Conservation (phyloP, 1,140 invertebrate species). For the Samia ricini region DNA sequence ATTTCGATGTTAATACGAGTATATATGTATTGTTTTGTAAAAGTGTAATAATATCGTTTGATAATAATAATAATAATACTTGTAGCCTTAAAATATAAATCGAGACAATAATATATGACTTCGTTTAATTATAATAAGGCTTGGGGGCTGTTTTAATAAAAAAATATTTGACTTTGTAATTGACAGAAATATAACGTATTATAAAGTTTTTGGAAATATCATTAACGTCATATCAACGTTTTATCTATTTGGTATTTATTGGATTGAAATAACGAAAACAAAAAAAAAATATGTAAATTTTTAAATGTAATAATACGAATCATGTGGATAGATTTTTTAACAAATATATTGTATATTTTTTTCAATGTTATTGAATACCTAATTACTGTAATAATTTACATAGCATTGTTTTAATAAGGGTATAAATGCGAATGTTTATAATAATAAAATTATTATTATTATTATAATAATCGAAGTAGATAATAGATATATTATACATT, state of each 20-base stretch:
- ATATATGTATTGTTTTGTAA: slow-evolving; percentile 61
- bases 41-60: background rate
- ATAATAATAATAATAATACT: background rate
- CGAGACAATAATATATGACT: slow-evolving; percentile 39
- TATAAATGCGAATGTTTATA: background rate
- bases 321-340: background rate
- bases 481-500: background rate
- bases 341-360: background rate
- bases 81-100: slow-evolving; percentile 50
- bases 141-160: slow-evolving; percentile 8
- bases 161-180: slow-evolving; percentile 3
- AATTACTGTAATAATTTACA: background rate
- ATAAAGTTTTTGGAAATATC: slow-evolving; percentile 27
- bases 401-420: background rate
- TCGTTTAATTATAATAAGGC: slow-evolving; percentile 14
- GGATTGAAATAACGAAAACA: background rate
- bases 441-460: background rate
- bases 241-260: background rate
- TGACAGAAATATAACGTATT: background rate
- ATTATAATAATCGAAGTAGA: background rate
- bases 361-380: slow-evolving; percentile 1
- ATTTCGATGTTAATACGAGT: slow-evolving; percentile 51
- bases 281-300: background rate
- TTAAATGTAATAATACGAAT: background rate
- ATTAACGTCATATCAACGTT: slow-evolving; percentile 36